Evolutionary conservation across 2,888 invertebrate species (phyloP), one percentile per base, ranked within the genome.

Genomic region (Zonitis immaculata): DNA sequence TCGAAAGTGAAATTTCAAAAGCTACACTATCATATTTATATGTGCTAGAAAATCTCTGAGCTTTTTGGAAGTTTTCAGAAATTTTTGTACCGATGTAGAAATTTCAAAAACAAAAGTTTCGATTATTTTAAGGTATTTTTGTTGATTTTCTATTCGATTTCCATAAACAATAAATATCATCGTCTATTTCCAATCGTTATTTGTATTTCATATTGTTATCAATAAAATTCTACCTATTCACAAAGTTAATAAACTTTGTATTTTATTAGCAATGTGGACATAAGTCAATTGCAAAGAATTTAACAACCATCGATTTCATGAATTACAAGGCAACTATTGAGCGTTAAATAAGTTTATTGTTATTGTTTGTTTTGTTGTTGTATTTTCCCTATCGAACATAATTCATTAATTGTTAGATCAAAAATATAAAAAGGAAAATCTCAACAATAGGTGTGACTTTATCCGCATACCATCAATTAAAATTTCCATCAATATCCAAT

Each of bases 401-500:
- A 49, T 49, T 49, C 28, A 43, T 49, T 16, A 14, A 12, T 12
- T 16, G 12, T 20, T 25, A 18, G 39, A 47, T 25, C 5, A 12
- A 32, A 12, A 32, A 32, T 6, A 32, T n/a, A 28, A 4, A 12
- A 30, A 12, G 6, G 8, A 5, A 12, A 30, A 30, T 32, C 30
- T 26, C n/a, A n/a, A n/a, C n/a, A 45, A 45, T 45, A 50, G 50
- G 50, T 50, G 50, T 45, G 50, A 45, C 49, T 20, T 26, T 14
- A 42, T 43, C 47, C 30, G 32, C 32, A 32, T 32, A 32, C 32
- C 32, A 32, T n/a, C n/a, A n/a, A n/a, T n/a, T n/a, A n/a, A n/a
- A n/a, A n/a, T n/a, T n/a, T n/a, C n/a, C n/a, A n/a, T n/a, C n/a
- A n/a, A n/a, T n/a, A n/a, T n/a, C n/a, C n/a, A n/a, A n/a, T n/a